phyloP scores from a whole-genome alignment of 2,797 vertebrate species.

The Gouania willdenowi region DNA sequence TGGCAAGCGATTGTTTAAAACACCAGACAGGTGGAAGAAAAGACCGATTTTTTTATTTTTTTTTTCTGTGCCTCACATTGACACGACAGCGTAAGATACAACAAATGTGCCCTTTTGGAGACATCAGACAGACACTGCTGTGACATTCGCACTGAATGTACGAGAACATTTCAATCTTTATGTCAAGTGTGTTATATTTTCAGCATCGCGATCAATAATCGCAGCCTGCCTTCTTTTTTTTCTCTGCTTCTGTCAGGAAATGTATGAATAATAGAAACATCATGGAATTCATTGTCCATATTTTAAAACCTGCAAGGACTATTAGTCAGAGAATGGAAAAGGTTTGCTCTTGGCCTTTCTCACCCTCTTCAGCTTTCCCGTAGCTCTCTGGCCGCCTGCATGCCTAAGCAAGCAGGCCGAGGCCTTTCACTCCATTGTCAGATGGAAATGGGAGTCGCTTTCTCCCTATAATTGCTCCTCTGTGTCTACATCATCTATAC shows the following conservation, averaged over 20 bases:
- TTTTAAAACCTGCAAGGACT: slow-evolving; percentile 43
- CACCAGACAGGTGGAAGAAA: background rate
- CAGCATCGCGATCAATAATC: slow-evolving; percentile 69
- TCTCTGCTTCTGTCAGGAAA: slow-evolving; percentile 41
- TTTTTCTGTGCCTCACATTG: slow-evolving; percentile 35
- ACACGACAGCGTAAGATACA: slow-evolving; percentile 66
- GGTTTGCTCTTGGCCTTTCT: slow-evolving; percentile 43
- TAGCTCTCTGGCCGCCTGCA: slow-evolving; percentile 40
- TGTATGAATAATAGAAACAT: slow-evolving; percentile 72
- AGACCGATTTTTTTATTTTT: slow-evolving; percentile 52
- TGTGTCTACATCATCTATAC: slow-evolving; percentile 58
- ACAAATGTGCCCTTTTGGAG: slow-evolving; percentile 64
- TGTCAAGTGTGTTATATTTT: slow-evolving; percentile 62
- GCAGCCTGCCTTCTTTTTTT: slow-evolving; percentile 25
- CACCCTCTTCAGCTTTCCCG: slow-evolving; percentile 30
- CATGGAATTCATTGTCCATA: slow-evolving; percentile 57
- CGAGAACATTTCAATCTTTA: slow-evolving; percentile 37
- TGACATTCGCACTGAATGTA: slow-evolving; percentile 40
- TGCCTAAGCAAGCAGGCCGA: slow-evolving; percentile 46
- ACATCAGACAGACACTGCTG: slow-evolving; percentile 38
- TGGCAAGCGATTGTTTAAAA: slow-evolving; percentile 62
- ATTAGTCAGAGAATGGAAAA: slow-evolving; percentile 38
- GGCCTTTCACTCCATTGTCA: slow-evolving; percentile 43
- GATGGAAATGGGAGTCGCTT: slow-evolving; percentile 46
- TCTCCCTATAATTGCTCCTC: slow-evolving; percentile 58